Percentiles rank a stretch among this genome's conserved stretches.
Evolutionary conservation across 2,888 invertebrate species (phyloP).

Genomic region (Philereme transversata): DNA sequence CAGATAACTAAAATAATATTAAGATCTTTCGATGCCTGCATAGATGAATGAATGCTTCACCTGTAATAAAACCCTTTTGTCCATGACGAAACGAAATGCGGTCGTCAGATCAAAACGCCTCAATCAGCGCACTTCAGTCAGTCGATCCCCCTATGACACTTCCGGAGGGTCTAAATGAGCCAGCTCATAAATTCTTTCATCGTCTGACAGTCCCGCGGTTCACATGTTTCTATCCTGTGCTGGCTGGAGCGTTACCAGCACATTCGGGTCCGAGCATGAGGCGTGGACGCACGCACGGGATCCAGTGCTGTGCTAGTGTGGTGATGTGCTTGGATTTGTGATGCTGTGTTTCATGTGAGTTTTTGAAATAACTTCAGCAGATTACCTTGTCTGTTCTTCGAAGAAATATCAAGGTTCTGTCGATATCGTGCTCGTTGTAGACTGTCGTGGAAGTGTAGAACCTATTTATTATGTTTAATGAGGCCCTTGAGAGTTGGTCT

Average conservation of each 20-base stretch:
- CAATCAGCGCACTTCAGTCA: slow-evolving; percentile 21
- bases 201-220: slow-evolving; percentile 72
- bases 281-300: slow-evolving; percentile 63
- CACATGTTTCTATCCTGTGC: slow-evolving; percentile 67
- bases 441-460: too few relatives aligned
- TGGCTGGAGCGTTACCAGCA: slow-evolving; percentile 50
- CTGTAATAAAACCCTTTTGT: neutral
- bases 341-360: slow-evolving; percentile 18
- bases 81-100: slow-evolving; percentile 24
- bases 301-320: slow-evolving; percentile 2
- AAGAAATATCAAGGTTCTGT: too few relatives aligned
- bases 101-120: slow-evolving; percentile 40
- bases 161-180: slow-evolving; percentile 70
- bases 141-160: slow-evolving; percentile 48
- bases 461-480: too few relatives aligned
- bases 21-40: too few relatives aligned
- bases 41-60: too few relatives aligned
- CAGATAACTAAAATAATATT: too few relatives aligned
- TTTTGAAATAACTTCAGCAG: neutral
- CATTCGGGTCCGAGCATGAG: slow-evolving; percentile 71
- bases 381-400: too few relatives aligned
- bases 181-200: slow-evolving; percentile 81
- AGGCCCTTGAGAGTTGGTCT: too few relatives aligned
- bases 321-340: slow-evolving; percentile 15
- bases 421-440: too few relatives aligned